phyloP scores from a whole-genome alignment of 2,113 vertebrate genomes.

The Phaethornis superciliosus region DNA sequence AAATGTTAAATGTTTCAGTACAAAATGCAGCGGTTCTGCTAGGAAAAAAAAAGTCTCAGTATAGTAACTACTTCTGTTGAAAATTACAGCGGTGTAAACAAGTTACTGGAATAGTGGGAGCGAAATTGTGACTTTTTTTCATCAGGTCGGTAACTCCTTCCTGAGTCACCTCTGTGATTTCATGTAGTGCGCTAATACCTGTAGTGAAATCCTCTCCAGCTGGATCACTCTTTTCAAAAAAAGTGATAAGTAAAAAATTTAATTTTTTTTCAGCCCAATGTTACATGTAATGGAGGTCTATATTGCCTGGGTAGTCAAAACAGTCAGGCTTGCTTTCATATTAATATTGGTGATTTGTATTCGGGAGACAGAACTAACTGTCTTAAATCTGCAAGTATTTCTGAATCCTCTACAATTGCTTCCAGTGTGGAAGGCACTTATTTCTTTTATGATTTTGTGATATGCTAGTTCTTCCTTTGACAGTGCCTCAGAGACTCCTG shows the following conservation, averaged over 20 bases:
- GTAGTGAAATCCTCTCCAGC: neutral
- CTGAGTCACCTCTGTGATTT: too few relatives aligned
- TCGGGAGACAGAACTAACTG: neutral
- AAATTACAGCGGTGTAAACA: neutral
- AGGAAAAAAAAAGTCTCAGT: rapidly evolving
- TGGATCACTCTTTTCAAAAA: too few relatives aligned
- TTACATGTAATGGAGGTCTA: neutral
- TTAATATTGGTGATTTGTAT: rapidly evolving
- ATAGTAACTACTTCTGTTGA: neutral
- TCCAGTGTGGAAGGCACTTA: neutral
- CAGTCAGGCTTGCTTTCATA: neutral
- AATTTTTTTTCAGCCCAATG: neutral
- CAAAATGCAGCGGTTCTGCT: neutral
- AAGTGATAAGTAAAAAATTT: neutral
- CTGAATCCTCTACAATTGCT: neutral
- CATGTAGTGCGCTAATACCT: neutral
- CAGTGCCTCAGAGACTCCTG: neutral
- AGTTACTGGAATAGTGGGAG: neutral
- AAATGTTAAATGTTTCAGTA: neutral
- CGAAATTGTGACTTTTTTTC: too few relatives aligned
- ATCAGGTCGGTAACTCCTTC: neutral
- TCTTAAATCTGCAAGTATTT: neutral
- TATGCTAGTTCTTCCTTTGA: rapidly evolving
- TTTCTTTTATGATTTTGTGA: neutral
- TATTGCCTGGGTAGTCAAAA: neutral